Evolutionary conservation across 2,113 vertebrate species (phyloP).

Genomic region (Marmota flaviventris): DNA sequence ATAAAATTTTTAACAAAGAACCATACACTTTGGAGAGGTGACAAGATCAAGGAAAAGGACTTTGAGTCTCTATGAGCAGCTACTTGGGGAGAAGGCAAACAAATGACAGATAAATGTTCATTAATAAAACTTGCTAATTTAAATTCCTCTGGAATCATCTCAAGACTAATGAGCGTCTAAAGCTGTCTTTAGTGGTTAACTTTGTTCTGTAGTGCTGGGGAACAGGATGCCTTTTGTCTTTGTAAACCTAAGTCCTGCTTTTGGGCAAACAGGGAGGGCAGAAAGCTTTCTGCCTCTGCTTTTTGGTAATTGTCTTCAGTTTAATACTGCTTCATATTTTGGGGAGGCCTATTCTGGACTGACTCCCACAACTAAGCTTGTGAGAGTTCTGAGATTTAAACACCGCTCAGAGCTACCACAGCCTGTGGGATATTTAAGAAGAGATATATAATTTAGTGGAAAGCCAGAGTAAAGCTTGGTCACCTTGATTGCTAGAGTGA

Average conservation of each 20-base stretch:
- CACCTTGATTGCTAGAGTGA: background rate
- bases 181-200: background rate
- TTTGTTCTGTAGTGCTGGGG: background rate
- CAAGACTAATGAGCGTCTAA: background rate
- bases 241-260: background rate
- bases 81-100: background rate
- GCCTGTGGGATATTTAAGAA: background rate
- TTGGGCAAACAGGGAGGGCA: background rate
- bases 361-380: background rate
- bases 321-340: background rate
- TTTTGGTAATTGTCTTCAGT: background rate
- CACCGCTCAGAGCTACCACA: background rate
- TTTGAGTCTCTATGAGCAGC: background rate
- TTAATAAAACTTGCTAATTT: background rate
- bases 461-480: background rate
- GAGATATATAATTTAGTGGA: background rate
- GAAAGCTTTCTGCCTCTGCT: background rate
- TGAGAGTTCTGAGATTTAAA: constrained; percentile 2
- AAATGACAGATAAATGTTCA: background rate
- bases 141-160: background rate
- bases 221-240: background rate
- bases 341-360: background rate
- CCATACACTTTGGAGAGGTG: background rate
- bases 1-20: background rate
- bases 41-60: background rate